Evolutionary conservation across 2,113 vertebrate species (phyloP), one percentile per base, ranked within the genome.

Genomic region (Mustela nigripes): DNA sequence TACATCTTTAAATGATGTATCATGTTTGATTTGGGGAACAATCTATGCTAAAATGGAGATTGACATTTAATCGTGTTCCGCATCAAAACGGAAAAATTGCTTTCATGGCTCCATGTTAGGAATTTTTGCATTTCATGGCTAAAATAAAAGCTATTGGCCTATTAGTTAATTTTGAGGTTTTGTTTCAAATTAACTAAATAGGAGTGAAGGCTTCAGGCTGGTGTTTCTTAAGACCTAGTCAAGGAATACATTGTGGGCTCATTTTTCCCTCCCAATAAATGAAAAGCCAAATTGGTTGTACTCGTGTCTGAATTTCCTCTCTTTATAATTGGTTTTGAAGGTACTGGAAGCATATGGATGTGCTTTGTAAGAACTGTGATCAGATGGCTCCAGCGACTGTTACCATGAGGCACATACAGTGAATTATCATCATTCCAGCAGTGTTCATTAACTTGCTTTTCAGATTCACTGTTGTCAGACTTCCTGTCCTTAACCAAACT

Each of bases 141-240:
- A 84, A 92, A 94, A 90, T 56, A 53, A 94, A 97, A 95, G 84
- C 56, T 80, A 18, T 31, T 18, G 22, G 19, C 53, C 89, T 84
- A 74, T 58, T 83, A 93, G 79, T 89, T 67, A 45, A 88, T 95
- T 80, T 45, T 81, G 92, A 56, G 92, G 31, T 86, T 93, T 92
- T 71, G 58, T 90, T 96, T 95, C 92, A 79, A 76, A 48, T 71
- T 65, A 71, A 19, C 92, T 87, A 60, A 65, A n/a, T 2, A 36
- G 65, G 69, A 67, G 21, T 53, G 16, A 50, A 18, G 74, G 21
- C 42, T 84, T 19, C 48, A 4, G 69, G 89, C 81, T 67, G 91
- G 26, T 63, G 31, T 36, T 36, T n/a, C 48, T 22, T 39, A 31
- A 73, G 73, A 73, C 45, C 45, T 10, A 8, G 60, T 56, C 31